Conservation (phyloP, 53 echinoderm and acorn worm genomes). For the Antedon mediterranea region DNA sequence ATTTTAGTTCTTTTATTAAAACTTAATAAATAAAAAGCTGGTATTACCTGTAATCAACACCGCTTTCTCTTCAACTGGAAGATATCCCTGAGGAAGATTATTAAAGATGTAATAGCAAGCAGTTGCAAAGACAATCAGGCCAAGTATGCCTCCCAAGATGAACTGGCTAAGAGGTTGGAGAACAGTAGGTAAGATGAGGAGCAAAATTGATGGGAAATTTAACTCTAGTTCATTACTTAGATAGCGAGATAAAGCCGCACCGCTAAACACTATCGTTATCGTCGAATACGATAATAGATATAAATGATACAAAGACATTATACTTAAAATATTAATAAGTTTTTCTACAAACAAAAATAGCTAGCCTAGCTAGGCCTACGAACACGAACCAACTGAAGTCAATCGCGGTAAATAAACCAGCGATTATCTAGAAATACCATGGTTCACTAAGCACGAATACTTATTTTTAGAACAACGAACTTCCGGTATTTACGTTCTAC, state of each 20-base stretch:
- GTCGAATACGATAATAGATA: conserved; percentile 53
- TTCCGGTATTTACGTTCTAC: neutral
- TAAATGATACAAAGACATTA: neutral
- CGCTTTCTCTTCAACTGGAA: conserved; percentile 48
- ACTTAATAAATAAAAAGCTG: no score
- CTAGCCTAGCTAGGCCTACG: neutral
- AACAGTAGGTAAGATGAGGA: conserved; percentile 63
- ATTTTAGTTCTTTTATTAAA: no score
- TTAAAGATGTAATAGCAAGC: conserved; percentile 68
- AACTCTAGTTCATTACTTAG: conserved; percentile 58
- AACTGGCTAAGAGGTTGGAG: conserved; percentile 81
- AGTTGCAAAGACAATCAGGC: conserved; percentile 54
- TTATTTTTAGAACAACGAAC: neutral
- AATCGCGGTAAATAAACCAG: neutral
- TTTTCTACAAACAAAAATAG: no score
- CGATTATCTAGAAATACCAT: neutral
- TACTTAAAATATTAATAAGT: neutral
- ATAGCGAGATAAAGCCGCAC: conserved; percentile 69
- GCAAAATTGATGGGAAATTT: conserved; percentile 62
- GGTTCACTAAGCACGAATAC: neutral
- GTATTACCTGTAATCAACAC: conserved; percentile 63
- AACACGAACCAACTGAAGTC: neutral
- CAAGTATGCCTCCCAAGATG: conserved; percentile 78
- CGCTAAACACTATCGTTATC: conserved; percentile 73
- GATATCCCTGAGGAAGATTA: conserved; percentile 58